These are phyloP conservation scores for Ennomos quercinarius DNA, from an alignment of 2,888 invertebrate species.

Conservation along the genomic window DNA sequence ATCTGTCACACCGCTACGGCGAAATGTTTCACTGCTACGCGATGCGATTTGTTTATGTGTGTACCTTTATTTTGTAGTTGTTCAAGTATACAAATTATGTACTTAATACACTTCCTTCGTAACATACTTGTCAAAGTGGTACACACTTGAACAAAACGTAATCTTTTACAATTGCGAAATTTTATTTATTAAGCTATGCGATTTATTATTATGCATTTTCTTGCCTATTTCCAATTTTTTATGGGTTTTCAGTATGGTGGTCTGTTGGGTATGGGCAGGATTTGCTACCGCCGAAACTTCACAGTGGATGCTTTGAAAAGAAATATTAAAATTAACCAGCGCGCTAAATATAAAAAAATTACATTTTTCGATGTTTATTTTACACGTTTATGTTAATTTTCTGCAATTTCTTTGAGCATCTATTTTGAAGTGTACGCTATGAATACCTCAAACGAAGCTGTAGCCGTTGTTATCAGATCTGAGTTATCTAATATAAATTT, in stretches of 20 bases:
- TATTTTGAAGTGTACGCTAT: slow-evolving; percentile 21
- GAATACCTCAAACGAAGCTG: slow-evolving; percentile 44
- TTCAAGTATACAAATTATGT: slow-evolving; percentile 6
- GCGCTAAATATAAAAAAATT: background rate
- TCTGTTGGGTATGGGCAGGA: slow-evolving; percentile 36
- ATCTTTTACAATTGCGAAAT: slow-evolving; percentile 50
- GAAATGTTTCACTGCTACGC: slow-evolving; percentile 67
- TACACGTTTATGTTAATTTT: background rate
- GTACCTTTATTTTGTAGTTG: slow-evolving; percentile 15
- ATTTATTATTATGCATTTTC: slow-evolving; percentile 45
- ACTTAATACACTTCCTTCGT: slow-evolving; percentile 8
- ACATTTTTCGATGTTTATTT: background rate
- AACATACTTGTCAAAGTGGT: background rate
- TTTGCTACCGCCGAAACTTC: slow-evolving; percentile 15
- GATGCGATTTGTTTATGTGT: slow-evolving; percentile 61
- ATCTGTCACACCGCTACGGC: slow-evolving; percentile 78
- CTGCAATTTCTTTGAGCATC: background rate
- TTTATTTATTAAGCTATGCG: slow-evolving; percentile 53
- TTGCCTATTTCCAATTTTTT: slow-evolving; percentile 38
- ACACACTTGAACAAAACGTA: slow-evolving; percentile 43
- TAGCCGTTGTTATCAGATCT: slow-evolving; percentile 75
- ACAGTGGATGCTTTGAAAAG: slow-evolving; percentile 11
- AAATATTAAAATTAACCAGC: background rate
- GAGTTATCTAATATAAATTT: slow-evolving; percentile 80
- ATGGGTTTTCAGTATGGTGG: slow-evolving; percentile 6